Evolutionary conservation across 2,797 vertebrate species (phyloP), one percentile per base, ranked within the genome.

Genomic region (Ammospiza maritima): DNA sequence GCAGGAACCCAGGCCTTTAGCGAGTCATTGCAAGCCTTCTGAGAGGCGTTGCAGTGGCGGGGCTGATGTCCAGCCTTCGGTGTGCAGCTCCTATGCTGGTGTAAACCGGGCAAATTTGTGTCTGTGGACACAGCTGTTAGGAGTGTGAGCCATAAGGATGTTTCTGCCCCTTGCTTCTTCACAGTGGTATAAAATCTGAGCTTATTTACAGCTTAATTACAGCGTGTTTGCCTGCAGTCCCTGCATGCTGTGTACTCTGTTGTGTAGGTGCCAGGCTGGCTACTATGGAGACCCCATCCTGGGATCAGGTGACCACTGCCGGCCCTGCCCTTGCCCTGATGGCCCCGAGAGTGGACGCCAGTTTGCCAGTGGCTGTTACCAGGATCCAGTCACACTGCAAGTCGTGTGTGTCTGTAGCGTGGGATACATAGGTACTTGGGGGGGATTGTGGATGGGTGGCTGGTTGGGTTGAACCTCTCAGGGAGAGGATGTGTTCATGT

Each of bases 251-350:
- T 83, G 65, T 88, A 36, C 19, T 45, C 23, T 32, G 26, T 32
- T 69, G 30, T 18, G 4, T 92, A 99, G 99, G 96, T 99, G 99
- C 97, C 79, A 98, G 86, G 96, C 97, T 53, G 99, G 99, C 92
- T 99, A 99, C 98, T 99, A 99, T 1, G 99, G 99, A 10, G 97
- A 99, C 93, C 98, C 99, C 0, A 80, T 98, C 70, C 97, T 99
- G 77, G 99, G 99, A 17, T 99, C 99, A 3, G 99, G 99, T 6
- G 99, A 99, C 90, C 99, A 99, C 95, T 99, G 99, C 91, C 99
- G 98, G 25, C 98, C 99, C 45, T 99, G 99, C 72, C 98, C 98
- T 90, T 99, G 99, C 95, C 99, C 99, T 0, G 99, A 99, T 0
- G 99, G 99, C n/a, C 99, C 99, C 0, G 96, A 97, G 44, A 99